Conservation (phyloP, 1,140 invertebrate genomes). For the Apis dorsata region DNA sequence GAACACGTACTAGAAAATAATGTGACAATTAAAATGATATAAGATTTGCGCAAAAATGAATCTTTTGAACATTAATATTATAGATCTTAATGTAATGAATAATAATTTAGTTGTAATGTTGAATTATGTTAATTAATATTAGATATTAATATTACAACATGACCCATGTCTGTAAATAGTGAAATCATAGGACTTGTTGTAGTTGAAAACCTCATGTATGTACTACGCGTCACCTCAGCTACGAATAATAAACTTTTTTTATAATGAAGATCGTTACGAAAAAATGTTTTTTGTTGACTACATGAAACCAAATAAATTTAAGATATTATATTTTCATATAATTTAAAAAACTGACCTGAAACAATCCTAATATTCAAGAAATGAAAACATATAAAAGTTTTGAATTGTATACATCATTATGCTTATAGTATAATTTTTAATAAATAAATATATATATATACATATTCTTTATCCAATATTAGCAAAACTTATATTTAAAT, state of each 20-base stretch:
- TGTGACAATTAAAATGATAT: slow-evolving; percentile 24
- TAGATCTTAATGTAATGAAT: slow-evolving; percentile 67
- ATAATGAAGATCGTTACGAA: slow-evolving; percentile 42
- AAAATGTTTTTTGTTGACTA: neutral
- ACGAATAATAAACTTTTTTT: slow-evolving; percentile 67
- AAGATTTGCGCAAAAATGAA: slow-evolving; percentile 13
- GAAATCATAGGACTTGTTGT: slow-evolving; percentile 69
- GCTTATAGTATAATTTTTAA: neutral
- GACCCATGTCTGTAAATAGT: slow-evolving; percentile 71
- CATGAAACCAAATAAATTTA: neutral
- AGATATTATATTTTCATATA: neutral
- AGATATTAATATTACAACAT: slow-evolving; percentile 70
- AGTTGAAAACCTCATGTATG: slow-evolving; percentile 73
- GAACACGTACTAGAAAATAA: slow-evolving; percentile 18
- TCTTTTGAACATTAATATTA: slow-evolving; percentile 51
- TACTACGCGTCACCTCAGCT: slow-evolving; percentile 72
- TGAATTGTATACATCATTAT: neutral
- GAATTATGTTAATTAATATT: slow-evolving; percentile 64
- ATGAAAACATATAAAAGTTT: neutral
- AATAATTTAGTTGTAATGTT: slow-evolving; percentile 68
- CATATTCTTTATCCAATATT: too few species aligned
- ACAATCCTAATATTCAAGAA: neutral
- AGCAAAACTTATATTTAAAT: too few species aligned
- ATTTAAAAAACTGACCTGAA: neutral
- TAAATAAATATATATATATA: too few species aligned